A percentile compares a stretch with the other conserved stretches of the same genome.
These are phyloP conservation scores for Romanomermis culicivorax DNA, from an alignment of 2,888 invertebrate genomes.

Conservation along the genomic window DNA sequence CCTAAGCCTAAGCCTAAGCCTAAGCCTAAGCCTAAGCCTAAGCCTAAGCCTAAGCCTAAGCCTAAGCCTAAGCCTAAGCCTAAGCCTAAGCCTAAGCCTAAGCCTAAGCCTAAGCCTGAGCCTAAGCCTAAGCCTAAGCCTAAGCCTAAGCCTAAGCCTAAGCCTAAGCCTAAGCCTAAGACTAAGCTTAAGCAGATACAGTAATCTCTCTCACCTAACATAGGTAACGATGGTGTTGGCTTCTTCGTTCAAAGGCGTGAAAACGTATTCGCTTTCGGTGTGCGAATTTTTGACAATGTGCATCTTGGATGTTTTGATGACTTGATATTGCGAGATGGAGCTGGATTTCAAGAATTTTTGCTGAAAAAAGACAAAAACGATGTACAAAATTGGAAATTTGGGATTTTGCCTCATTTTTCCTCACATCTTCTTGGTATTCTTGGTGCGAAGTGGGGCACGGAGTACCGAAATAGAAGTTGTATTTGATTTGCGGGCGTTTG, in stretches of 20 bases:
- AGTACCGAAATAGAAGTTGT: constrained; percentile 13
- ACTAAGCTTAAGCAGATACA: too few species aligned
- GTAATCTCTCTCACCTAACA: constrained; percentile 13
- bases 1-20: too few species aligned
- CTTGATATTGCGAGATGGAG: constrained; percentile 17
- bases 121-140: too few species aligned
- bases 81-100: too few species aligned
- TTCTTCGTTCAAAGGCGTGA: constrained; percentile 14
- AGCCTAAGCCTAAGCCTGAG: too few species aligned
- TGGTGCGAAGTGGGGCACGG: constrained; percentile 11
- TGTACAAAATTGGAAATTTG: too few species aligned
- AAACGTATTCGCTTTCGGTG: constrained; percentile 18
- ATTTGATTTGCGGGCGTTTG: constrained; percentile 20
- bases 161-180: too few species aligned
- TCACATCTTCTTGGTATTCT: constrained; percentile 5
- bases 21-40: too few species aligned
- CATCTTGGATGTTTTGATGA: constrained; percentile 8
- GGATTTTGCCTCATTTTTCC: not conserved
- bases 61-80: too few species aligned
- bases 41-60: too few species aligned
- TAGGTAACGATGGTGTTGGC: constrained; percentile 12
- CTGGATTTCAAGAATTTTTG: constrained; percentile 14
- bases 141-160: too few species aligned
- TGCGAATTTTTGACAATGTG: constrained; percentile 11
- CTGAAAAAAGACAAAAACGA: constrained; percentile 7